Evolutionary conservation across 2,888 invertebrate species (phyloP).

Genomic region (Dinocampus coccinellae): DNA sequence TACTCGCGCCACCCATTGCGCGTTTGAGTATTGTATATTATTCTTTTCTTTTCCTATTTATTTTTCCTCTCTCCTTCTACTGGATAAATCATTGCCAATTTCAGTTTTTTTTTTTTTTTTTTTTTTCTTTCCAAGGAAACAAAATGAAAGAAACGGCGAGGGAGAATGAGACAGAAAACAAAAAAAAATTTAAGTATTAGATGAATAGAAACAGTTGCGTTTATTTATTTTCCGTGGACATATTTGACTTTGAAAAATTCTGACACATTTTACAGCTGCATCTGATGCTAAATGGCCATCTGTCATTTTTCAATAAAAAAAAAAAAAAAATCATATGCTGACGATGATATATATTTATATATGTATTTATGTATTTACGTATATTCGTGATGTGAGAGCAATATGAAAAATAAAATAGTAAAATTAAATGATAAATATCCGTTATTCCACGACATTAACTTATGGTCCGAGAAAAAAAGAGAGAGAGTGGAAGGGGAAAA

Average conservation of each 20-base stretch:
- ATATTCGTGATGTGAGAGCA: too few relatives aligned
- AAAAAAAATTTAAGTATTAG: background rate
- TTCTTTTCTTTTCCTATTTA: too few relatives aligned
- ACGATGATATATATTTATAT: background rate
- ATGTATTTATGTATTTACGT: too few relatives aligned
- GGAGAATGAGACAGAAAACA: background rate
- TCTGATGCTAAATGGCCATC: background rate
- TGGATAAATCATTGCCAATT: background rate
- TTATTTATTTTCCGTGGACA: too few relatives aligned
- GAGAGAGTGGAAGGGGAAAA: too few relatives aligned
- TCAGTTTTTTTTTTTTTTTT: background rate
- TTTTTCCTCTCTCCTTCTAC: background rate
- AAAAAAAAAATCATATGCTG: background rate
- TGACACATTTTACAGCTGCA: constrained; percentile 25
- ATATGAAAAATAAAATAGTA: background rate
- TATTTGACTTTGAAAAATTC: constrained; percentile 8
- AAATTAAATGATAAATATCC: background rate
- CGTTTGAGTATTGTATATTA: background rate
- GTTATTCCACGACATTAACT: background rate
- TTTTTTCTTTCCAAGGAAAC: too few relatives aligned
- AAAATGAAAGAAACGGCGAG: too few relatives aligned
- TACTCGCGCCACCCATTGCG: constrained; percentile 1
- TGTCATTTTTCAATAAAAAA: background rate
- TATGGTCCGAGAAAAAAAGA: too few relatives aligned
- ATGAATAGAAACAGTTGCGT: too few relatives aligned